A percentile compares a stretch with the other conserved stretches of the same genome.
phyloP scores from a whole-genome alignment of 2,797 vertebrate genomes.

The Hirundo rustica region DNA sequence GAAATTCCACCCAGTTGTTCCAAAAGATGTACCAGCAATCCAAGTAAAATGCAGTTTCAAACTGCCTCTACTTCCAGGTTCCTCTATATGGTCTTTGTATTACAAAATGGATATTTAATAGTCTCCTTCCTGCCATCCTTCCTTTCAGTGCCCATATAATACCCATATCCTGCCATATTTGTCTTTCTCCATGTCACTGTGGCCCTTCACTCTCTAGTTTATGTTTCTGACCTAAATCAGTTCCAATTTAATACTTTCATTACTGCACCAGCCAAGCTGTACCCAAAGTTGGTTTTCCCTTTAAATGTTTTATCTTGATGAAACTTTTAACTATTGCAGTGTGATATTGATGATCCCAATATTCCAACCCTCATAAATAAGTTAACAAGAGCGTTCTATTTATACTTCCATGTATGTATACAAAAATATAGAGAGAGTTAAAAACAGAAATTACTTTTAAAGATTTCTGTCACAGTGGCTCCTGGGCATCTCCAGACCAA shows the following conservation, averaged over 20 bases:
- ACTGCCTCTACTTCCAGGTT: background rate
- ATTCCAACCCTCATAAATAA: slow-evolving; percentile 16
- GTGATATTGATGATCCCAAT: background rate
- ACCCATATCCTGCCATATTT: background rate
- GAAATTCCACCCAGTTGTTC: background rate
- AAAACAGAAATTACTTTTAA: background rate
- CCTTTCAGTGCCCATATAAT: background rate
- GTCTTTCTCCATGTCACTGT: background rate
- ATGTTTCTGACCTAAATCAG: background rate
- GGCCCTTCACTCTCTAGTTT: background rate
- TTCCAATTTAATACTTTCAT: background rate
- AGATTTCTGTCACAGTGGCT: background rate
- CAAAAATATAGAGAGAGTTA: background rate
- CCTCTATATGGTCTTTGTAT: background rate
- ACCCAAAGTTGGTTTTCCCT: background rate
- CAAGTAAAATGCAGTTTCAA: background rate
- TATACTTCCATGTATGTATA: background rate
- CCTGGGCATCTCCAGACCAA: background rate
- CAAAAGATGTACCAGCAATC: background rate
- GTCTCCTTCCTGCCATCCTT: background rate
- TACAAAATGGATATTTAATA: background rate
- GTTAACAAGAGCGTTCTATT: background rate
- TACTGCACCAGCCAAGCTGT: background rate
- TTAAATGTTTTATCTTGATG: background rate
- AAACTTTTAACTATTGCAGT: background rate